Evolutionary conservation across 2,797 vertebrate species (phyloP), one percentile per base, ranked within the genome.

Genomic region (Argentina silus): DNA sequence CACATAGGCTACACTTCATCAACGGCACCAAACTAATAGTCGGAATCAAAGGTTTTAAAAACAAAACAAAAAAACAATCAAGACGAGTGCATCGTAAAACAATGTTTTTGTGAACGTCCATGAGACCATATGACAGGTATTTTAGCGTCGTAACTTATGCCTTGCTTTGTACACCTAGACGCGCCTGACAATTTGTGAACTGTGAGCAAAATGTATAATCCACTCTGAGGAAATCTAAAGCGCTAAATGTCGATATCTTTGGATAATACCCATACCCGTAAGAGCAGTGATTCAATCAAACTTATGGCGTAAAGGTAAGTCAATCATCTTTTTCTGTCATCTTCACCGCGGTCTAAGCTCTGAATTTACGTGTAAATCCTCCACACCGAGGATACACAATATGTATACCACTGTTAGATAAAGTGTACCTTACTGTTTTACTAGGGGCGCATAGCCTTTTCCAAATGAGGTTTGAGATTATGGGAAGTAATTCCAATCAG

Each of bases 221-320:
- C 81, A 70, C 69, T 79, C 70, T 69, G 81, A 77, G 81, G 79
- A 85, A 45, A 67, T 79, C 60, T 78, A 65, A 78, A 79, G 75
- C 81, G 74, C 60, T 83, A 74, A 85, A 66, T 81, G 83, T 83
- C 86, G 85, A 88, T 72, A 75, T 77, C 60, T 72, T 86, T 88
- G 92, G 90, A 93, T 89, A 82, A 80, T 72, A 73, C 17, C 79
- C 66, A 69, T 74, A 76, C 51, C 76, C 77, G 79, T 57, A 75
- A 79, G 73, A 87, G 83, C 69, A 70, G 73, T 78, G 73, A 84
- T 79, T 84, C 74, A 67, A 67, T 86, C 78, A 87, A 91, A 92
- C 92, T 90, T 92, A 93, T 93, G 92, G 91, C 91, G 90, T 93
- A 91, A 93, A 93, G 92, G 92, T 93, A 92, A 92, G 92, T 36